Base-by-base conservation (phyloP, 2,113 vertebrate species). In the Tyto alba region DNA sequence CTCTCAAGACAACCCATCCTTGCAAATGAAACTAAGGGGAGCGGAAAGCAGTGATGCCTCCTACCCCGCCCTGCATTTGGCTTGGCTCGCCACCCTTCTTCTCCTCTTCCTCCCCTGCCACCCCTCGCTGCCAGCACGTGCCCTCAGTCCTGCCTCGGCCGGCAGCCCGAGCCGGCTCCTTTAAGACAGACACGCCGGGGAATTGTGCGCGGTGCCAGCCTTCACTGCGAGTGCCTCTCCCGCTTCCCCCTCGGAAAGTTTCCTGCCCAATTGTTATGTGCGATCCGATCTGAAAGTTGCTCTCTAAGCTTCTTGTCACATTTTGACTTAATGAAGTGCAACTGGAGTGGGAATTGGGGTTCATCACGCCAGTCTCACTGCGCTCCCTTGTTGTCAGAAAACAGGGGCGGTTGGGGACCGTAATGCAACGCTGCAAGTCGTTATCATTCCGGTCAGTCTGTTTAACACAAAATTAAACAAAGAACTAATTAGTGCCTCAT, bases 401-500 rank as follows among this genome's bases (percentile, higher is more conserved):
- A 99, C 99, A 99, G 99, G 99, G 98, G 98, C 97, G 99, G 99
- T 99, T 99, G 99, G 99, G 99, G 99, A 99, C 99, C 97, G 98
- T 98, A 98, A 98, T 98, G 98, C 99, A 97, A 99, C 98, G 97
- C 99, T 99, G 99, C 98, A 98, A 99, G 99, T 99, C 99, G 99
- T 99, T 99, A 99, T 99, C 99, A 99, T 99, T 99, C 99, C 98
- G 99, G 99, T 99, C 99, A 99, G 99, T 99, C 99, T 99, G 99
- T 99, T 99, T 99, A 99, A 99, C 99, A 99, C 99, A 99, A 99
- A 99, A 99, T 99, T 99, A 99, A 99, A 99, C 99, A 99, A 99
- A 99, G 99, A 99, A 99, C 99, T 99, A 99, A 99, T 99, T 99
- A 99, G 99, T 99, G 99, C 99, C 99, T 99, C 99, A 99, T 99